phyloP scores from a whole-genome alignment of 2,113 vertebrate genomes.

The Alligator mississippiensis region DNA sequence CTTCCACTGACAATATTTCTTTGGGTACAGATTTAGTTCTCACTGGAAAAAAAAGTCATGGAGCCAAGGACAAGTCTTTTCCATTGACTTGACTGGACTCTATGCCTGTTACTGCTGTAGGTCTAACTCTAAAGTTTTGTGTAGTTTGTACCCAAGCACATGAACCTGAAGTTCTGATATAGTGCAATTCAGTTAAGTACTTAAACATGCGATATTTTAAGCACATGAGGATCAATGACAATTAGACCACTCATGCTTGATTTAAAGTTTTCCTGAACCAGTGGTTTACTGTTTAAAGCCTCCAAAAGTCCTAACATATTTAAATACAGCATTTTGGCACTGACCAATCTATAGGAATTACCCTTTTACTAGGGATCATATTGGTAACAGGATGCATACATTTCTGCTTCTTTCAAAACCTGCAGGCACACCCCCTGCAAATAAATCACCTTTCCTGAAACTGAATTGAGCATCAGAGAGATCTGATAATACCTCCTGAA shows the following conservation, averaged over 20 bases:
- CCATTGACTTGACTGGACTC: too few species aligned
- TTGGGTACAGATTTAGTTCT: too few species aligned
- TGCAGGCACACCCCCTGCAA: slow-evolving; percentile 1
- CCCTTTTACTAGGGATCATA: background rate
- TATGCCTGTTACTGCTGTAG: background rate
- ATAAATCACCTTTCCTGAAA: slow-evolving; percentile 17
- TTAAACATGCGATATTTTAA: background rate
- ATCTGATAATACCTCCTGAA: slow-evolving; percentile 34
- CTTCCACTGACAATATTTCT: too few species aligned
- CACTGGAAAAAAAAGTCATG: too few species aligned
- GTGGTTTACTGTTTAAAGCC: too few species aligned
- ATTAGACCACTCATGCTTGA: too few species aligned
- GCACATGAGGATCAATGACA: too few species aligned
- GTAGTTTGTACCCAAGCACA: too few species aligned
- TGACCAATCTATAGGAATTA: slow-evolving; percentile 4
- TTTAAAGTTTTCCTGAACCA: too few species aligned
- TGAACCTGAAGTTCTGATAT: rapidly evolving
- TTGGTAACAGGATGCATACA: background rate
- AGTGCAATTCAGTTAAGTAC: background rate
- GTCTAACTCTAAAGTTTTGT: background rate
- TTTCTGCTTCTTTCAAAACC: background rate
- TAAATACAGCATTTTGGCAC: background rate
- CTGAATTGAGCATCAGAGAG: slow-evolving; percentile 27
- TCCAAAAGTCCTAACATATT: too few species aligned
- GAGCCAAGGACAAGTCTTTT: too few species aligned